Percentiles rank a stretch among this genome's conserved stretches.
Evolutionary conservation across 35 echinoderm and acorn worm species (phyloP).

Genomic region (Lytechinus pictus): DNA sequence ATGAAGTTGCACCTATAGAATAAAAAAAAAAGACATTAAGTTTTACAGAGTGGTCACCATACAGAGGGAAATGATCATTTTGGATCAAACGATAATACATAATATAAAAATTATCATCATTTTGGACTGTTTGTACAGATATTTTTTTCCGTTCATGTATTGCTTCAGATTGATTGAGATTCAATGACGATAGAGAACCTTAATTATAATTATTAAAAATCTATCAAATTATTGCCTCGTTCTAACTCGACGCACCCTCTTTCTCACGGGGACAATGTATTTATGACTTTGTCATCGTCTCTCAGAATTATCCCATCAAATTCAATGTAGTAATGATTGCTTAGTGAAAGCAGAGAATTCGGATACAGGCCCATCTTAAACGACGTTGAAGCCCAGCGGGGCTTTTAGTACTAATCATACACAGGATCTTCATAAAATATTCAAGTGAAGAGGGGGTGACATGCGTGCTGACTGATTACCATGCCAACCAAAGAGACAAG

Average conservation of each 20-base stretch:
- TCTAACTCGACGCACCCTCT: background rate
- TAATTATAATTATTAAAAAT: too few relatives aligned
- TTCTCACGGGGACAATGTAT: background rate
- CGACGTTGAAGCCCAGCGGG: background rate
- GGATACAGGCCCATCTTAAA: background rate
- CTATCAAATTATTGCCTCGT: background rate
- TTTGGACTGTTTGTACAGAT: too few relatives aligned
- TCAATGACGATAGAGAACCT: too few relatives aligned
- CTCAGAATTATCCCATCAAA: background rate
- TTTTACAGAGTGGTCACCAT: too few relatives aligned
- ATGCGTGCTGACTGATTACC: background rate
- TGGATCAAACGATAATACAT: too few relatives aligned
- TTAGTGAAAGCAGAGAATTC: background rate
- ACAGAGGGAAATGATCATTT: too few relatives aligned
- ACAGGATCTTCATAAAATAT: constrained; percentile 10
- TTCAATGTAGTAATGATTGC: background rate
- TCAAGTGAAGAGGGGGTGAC: background rate
- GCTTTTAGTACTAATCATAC: constrained; percentile 32
- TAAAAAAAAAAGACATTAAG: too few relatives aligned
- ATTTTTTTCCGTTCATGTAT: too few relatives aligned
- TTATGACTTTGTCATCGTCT: background rate
- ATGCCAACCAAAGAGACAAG: constrained; percentile 10
- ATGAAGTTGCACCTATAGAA: too few relatives aligned
- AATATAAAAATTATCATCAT: too few relatives aligned
- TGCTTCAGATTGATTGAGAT: too few relatives aligned